These are phyloP conservation scores for Atherinomorus stipes DNA, from an alignment of 2,113 vertebrate species.

Conservation along the genomic window DNA sequence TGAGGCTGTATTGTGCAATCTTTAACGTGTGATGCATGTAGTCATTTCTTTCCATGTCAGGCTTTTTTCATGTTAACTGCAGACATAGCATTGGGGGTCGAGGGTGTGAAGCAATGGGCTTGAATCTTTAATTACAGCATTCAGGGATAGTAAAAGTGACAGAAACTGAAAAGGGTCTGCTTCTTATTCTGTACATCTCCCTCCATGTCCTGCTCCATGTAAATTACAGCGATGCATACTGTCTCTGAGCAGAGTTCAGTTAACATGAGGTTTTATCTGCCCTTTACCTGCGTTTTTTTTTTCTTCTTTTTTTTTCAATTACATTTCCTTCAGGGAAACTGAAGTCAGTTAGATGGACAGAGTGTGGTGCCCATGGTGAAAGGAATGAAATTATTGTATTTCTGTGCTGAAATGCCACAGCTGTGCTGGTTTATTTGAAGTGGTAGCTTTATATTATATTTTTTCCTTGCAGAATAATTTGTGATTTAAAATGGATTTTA, in stretches of 20 bases:
- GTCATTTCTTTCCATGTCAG: constrained; percentile 1
- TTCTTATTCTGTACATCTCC: neutral
- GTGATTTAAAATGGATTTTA: too few relatives aligned
- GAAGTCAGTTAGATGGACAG: too few relatives aligned
- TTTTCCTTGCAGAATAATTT: too few relatives aligned
- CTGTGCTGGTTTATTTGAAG: too few relatives aligned
- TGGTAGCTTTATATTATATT: too few relatives aligned
- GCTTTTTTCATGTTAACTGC: constrained; percentile 4
- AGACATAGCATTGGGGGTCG: neutral
- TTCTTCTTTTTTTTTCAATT: too few relatives aligned
- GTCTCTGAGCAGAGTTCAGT: neutral
- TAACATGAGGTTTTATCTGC: constrained; percentile 9
- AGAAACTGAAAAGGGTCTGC: constrained; percentile 15
- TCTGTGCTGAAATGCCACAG: too few relatives aligned
- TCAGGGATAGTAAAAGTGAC: constrained; percentile 1
- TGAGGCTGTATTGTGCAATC: neutral
- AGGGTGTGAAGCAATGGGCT: neutral
- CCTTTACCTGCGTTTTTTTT: constrained; percentile 8
- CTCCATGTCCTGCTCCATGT: neutral
- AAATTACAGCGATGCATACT: neutral
- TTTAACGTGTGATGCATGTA: neutral
- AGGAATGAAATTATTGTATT: too few relatives aligned
- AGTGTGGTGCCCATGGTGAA: too few relatives aligned
- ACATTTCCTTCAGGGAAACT: neutral
- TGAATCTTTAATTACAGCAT: constrained; percentile 40